Base-by-base conservation (phyloP, 2,797 vertebrate genomes). In the Euthynnus affinis region DNA sequence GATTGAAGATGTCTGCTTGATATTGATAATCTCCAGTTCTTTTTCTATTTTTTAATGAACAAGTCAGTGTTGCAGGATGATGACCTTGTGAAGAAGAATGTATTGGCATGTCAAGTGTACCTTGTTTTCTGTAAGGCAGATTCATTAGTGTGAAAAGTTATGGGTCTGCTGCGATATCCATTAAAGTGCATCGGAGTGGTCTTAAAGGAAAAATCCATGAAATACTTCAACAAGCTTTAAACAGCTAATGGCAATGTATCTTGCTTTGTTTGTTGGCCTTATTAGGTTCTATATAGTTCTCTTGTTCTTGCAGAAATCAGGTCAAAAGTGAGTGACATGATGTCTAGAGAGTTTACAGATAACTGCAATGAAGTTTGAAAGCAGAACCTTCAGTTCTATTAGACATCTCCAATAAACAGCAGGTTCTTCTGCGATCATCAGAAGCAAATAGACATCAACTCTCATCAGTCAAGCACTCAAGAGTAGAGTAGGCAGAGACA, bases 11-110 rank as follows among this genome's bases (percentile, higher is more conserved):
- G 80, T 78, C 60, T 76, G 69, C 46, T 74, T 67, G 68, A 67
- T 83, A 80, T 82, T 86, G 87, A 88, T 90, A 86, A 92, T 84
- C 59, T 71, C 49, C 18, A 12, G 20, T 63, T 76, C 69, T 71
- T 77, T 34, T 51, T 78, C 67, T 78, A 74, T 71, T 87, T 87
- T 49, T 85, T 82, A 89, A 91, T 91, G 80, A 91, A 84, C 18
- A 61, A 70, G 77, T 62, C 60, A 51, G 80, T 61, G 64, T 23
- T 42, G 82, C 71, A 29, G 76, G 73, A 89, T 60, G 83, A 82
- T 77, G 88, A 89, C 91, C 88, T 92, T 92, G 89, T 74, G 55
- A 74, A 74, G 86, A 87, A 12, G 70, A 87, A 76, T 60, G 78
- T 70, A 61, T 81, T 58, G 87, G 86, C 73, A 72, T 87, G 84